phyloP scores from a whole-genome alignment of 2,888 invertebrate species.

The Heliconius charithonia region DNA sequence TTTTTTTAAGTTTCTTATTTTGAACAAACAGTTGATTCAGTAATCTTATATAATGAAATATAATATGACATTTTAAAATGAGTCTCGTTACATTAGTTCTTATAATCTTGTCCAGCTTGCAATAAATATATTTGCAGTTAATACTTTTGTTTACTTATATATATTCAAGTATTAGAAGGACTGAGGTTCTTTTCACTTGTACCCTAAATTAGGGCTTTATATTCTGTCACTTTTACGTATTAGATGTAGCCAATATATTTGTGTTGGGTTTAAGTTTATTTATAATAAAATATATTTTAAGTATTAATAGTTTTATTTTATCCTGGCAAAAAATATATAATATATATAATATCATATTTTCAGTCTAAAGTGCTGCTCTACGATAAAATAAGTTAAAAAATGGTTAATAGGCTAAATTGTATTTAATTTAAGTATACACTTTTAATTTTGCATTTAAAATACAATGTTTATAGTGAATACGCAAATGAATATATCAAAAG shows the following conservation, averaged over 20 bases:
- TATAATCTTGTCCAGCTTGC: slow-evolving; percentile 12
- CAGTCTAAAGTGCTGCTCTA: too few species aligned
- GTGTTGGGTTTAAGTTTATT: slow-evolving; percentile 83
- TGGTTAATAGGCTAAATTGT: too few species aligned
- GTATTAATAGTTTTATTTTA: slow-evolving; percentile 49
- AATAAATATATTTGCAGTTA: slow-evolving; percentile 29
- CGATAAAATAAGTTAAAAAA: too few species aligned
- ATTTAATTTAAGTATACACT: neutral
- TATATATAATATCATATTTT: neutral
- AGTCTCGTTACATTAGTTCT: slow-evolving; percentile 10
- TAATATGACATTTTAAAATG: slow-evolving; percentile 10
- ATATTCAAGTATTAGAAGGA: slow-evolving; percentile 80
- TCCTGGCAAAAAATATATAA: neutral
- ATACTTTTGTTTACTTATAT: slow-evolving; percentile 52
- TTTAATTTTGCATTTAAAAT: neutral
- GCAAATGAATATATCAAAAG: too few species aligned
- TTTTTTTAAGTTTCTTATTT: neutral
- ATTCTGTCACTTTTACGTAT: slow-evolving; percentile 73
- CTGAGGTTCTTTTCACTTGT: slow-evolving; percentile 81
- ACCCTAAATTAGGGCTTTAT: slow-evolving; percentile 84
- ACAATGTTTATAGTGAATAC: too few species aligned
- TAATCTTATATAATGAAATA: neutral
- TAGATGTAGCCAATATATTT: slow-evolving; percentile 76
- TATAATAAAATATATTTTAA: slow-evolving; percentile 82
- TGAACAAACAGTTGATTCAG: neutral